These are phyloP conservation scores for Perognathus longimembris DNA, from an alignment of 2,113 vertebrate genomes.

Conservation along the genomic window DNA sequence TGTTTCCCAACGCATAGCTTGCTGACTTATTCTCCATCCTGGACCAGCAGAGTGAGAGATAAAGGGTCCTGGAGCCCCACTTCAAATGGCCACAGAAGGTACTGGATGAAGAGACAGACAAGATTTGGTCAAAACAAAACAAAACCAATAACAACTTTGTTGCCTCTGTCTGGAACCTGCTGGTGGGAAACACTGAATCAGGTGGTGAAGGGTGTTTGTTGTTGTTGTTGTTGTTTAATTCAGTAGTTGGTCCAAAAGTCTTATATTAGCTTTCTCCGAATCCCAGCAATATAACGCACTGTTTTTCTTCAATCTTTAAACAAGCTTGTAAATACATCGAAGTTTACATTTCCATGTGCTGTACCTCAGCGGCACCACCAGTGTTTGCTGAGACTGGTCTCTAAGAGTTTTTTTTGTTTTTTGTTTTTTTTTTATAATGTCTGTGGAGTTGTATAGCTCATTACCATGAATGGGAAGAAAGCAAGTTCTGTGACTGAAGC, in stretches of 20 bases:
- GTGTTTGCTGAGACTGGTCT: constrained; percentile 82
- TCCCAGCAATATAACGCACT: constrained; percentile 86
- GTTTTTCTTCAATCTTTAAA: constrained; percentile 82
- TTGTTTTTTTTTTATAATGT: too few relatives aligned
- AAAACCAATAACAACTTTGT: background rate
- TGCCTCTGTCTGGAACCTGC: constrained; percentile 46
- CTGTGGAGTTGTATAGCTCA: constrained; percentile 54
- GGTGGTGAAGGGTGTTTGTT: constrained; percentile 72
- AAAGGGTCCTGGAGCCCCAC: background rate
- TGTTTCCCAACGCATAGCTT: constrained; percentile 68
- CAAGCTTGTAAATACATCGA: constrained; percentile 87
- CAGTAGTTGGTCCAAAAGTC: constrained; percentile 79
- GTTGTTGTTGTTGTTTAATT: constrained; percentile 67
- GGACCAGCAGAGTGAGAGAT: constrained; percentile 46
- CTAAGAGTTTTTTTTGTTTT: too few relatives aligned
- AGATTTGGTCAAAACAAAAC: background rate
- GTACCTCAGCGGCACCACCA: constrained; percentile 78
- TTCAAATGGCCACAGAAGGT: constrained; percentile 32
- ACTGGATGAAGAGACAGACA: constrained; percentile 24
- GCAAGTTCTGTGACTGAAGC: constrained; percentile 75
- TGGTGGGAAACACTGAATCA: constrained; percentile 69
- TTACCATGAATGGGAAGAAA: constrained; percentile 72
- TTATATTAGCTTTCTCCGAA: constrained; percentile 82
- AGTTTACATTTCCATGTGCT: constrained; percentile 87
- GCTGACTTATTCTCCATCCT: constrained; percentile 50